Evolutionary conservation across 2,113 vertebrate species (phyloP).

Genomic region (human (Homo sapiens)): GRCh38 chr1:48304001-48304500

Average conservation of each 20-base stretch:
- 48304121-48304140: not conserved
- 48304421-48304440: not conserved
- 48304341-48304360: not conserved
- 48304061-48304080: not conserved
- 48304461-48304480: not conserved
- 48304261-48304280: not conserved
- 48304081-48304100: not conserved
- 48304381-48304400: not conserved
- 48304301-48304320: not conserved
- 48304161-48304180: not conserved
- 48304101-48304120: not conserved
- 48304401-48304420: not conserved
- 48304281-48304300: not conserved
- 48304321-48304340: not conserved
- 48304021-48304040: not conserved
- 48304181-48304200: not conserved
- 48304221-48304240: not conserved
- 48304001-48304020: not conserved
- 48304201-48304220: not conserved
- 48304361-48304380: not conserved
- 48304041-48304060: not conserved
- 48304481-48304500: not conserved
- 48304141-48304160: not conserved
- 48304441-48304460: conserved; percentile 11
- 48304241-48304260: not conserved